These are phyloP conservation scores for Zophobas atratus DNA, from an alignment of 1,140 invertebrate genomes.

Conservation along the genomic window DNA sequence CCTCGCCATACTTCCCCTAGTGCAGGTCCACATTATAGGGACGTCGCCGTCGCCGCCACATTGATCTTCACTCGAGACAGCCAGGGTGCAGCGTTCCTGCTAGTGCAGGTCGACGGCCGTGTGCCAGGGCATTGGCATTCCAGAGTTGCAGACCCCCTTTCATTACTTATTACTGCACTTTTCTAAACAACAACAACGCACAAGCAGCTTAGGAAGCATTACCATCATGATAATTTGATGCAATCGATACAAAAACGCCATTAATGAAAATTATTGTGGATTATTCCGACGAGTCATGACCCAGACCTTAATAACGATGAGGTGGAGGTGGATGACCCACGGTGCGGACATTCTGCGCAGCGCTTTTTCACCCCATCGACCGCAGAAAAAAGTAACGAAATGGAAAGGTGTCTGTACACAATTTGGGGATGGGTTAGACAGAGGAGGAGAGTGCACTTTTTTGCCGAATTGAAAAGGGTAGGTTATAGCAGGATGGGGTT, in stretches of 20 bases:
- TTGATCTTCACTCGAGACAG: constrained; percentile 58
- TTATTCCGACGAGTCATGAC: not conserved
- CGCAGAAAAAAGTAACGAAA: not conserved
- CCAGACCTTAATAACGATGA: not conserved
- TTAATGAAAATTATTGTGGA: not conserved
- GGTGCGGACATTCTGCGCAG: not conserved
- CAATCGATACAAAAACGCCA: too few species aligned
- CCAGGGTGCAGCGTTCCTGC: constrained; percentile 50
- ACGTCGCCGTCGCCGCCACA: constrained; percentile 54
- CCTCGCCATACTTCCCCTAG: not conserved
- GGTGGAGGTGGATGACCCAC: constrained; percentile 10
- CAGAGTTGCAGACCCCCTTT: constrained; percentile 36
- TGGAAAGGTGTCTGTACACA: not conserved
- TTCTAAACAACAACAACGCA: not conserved
- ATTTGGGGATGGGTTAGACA: not conserved
- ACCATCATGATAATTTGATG: not conserved
- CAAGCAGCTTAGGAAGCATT: not conserved
- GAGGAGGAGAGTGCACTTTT: not conserved
- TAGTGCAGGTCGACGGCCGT: constrained; percentile 57
- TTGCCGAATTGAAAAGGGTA: too few species aligned
- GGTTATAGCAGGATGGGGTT: too few species aligned
- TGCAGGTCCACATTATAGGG: constrained; percentile 26
- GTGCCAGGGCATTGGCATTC: constrained; percentile 54
- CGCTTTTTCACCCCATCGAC: too few species aligned
- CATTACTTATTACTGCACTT: constrained; percentile 21